A percentile compares a stretch with the other conserved stretches of the same genome.
Conservation (phyloP, 2,888 invertebrate genomes). For the Cyclophora punctaria region DNA sequence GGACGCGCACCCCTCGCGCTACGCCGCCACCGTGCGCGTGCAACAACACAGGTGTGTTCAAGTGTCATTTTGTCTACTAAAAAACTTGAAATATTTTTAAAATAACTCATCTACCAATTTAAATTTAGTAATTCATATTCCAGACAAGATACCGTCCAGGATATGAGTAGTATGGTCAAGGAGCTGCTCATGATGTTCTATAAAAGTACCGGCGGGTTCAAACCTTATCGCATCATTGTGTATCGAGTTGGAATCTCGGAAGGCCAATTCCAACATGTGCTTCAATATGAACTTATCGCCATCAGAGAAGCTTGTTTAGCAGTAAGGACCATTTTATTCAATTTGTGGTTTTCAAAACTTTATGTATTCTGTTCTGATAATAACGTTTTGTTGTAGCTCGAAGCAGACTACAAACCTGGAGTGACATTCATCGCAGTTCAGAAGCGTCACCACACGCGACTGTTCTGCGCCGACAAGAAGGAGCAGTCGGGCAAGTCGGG, state of each 20-base stretch:
- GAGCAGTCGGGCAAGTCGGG: constrained; percentile 99
- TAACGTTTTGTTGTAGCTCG: constrained; percentile 74
- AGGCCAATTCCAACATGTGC: constrained; percentile 97
- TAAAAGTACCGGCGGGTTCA: constrained; percentile 98
- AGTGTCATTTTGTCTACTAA: too few species aligned
- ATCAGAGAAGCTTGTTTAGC: constrained; percentile 96
- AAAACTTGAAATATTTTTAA: too few species aligned
- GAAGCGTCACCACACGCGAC: constrained; percentile 97
- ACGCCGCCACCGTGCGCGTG: constrained; percentile 98
- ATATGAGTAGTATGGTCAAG: constrained; percentile 98
- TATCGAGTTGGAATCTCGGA: constrained; percentile 99
- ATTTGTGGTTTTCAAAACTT: not conserved
- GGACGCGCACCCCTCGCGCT: constrained; percentile 99
- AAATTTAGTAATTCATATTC: constrained; percentile 12
- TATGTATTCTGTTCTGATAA: not conserved
- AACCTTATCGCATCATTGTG: constrained; percentile 98
- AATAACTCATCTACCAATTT: too few species aligned
- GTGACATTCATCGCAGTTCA: constrained; percentile 99
- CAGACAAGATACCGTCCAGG: constrained; percentile 98
- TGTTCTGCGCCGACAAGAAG: constrained; percentile 99
- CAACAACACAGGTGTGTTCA: constrained; percentile 85
- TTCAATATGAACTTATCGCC: constrained; percentile 97
- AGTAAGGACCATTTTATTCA: constrained; percentile 27
- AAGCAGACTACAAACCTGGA: constrained; percentile 98
- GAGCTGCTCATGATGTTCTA: constrained; percentile 99